Conservation (phyloP, 2,113 vertebrate genomes). For the Mobula birostris region DNA sequence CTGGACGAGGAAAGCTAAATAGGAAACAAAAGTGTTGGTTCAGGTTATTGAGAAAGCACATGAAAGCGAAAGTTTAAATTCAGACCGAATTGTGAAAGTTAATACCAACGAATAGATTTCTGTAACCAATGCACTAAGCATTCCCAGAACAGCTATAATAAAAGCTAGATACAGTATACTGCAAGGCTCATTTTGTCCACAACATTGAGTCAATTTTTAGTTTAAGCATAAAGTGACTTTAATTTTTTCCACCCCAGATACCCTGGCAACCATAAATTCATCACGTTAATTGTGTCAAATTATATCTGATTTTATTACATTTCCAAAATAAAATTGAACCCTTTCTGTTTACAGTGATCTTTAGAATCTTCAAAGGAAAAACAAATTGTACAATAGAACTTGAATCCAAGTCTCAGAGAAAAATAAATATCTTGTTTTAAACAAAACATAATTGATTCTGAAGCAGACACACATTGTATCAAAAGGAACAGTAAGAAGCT, state of each 20-base stretch:
- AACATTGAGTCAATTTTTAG: background rate
- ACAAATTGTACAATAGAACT: background rate
- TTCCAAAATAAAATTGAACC: background rate
- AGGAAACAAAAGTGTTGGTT: slow-evolving; percentile 9
- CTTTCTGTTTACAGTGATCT: background rate
- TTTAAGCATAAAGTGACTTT: background rate
- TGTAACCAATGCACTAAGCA: background rate
- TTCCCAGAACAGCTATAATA: background rate
- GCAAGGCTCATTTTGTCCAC: background rate
- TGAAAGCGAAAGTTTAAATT: background rate
- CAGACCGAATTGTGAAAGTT: background rate
- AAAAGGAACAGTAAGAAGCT: background rate
- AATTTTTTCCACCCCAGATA: background rate
- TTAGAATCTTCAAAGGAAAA: background rate
- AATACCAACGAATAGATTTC: background rate
- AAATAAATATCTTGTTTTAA: background rate
- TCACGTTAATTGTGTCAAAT: background rate
- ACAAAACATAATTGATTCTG: background rate
- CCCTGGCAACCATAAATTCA: background rate
- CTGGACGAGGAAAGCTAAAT: slow-evolving; percentile 82
- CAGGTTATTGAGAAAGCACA: background rate
- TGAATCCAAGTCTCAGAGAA: too few relatives aligned
- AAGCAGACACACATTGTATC: background rate
- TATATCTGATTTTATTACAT: background rate
- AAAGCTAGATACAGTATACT: background rate